Evolutionary conservation across 2,888 invertebrate species (phyloP).

Genomic region (Argyresthia albistria): DNA sequence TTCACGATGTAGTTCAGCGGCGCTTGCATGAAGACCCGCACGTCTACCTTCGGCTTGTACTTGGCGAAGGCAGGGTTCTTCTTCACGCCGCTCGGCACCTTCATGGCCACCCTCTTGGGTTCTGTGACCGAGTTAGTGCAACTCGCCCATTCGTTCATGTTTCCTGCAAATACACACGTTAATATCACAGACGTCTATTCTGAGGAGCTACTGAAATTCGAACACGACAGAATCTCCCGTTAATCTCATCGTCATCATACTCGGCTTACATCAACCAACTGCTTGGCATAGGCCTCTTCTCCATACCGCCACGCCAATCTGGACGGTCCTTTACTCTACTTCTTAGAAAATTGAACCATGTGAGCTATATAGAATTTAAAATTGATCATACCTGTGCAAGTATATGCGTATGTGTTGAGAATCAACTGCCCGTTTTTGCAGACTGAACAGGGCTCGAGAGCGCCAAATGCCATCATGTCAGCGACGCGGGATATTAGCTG

Average conservation of each 20-base stretch:
- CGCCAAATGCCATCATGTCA: constrained; percentile 93
- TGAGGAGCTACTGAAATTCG: too few relatives aligned
- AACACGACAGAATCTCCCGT: too few relatives aligned
- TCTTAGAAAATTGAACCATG: too few relatives aligned
- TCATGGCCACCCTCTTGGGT: constrained; percentile 81
- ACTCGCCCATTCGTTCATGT: constrained; percentile 91
- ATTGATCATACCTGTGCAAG: constrained; percentile 77
- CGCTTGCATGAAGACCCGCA: constrained; percentile 67
- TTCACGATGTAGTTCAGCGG: constrained; percentile 50
- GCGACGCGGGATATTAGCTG: constrained; percentile 84
- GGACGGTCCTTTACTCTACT: too few relatives aligned
- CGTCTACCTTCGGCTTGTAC: constrained; percentile 72
- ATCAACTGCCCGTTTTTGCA: constrained; percentile 83
- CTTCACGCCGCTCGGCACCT: constrained; percentile 76
- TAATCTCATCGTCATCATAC: too few relatives aligned
- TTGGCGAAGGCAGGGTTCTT: constrained; percentile 70
- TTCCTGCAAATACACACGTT: constrained; percentile 32
- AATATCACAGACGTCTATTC: too few relatives aligned
- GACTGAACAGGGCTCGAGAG: constrained; percentile 80
- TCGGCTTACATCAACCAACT: too few relatives aligned
- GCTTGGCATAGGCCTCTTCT: too few relatives aligned
- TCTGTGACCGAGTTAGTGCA: constrained; percentile 81
- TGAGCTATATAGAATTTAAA: too few relatives aligned
- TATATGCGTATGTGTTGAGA: constrained; percentile 83
- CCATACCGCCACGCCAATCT: too few relatives aligned